These are phyloP conservation scores for Ganaspis sp. DNA, from an alignment of 1,140 invertebrate genomes.

Conservation along the genomic window DNA sequence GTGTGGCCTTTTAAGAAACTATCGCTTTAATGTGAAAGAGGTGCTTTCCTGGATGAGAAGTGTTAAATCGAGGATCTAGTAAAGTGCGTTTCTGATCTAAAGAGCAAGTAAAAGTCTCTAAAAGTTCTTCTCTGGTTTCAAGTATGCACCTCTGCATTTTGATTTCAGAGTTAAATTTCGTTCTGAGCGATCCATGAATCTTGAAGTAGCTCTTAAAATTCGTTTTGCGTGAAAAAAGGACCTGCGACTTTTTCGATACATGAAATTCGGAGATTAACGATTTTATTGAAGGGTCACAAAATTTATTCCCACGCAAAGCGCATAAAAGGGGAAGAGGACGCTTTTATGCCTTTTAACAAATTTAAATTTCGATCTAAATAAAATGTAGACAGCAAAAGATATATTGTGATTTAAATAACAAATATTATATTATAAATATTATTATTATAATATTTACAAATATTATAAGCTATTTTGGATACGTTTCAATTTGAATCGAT, in stretches of 20 bases:
- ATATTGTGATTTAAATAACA: too few relatives aligned
- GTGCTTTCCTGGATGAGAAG: neutral
- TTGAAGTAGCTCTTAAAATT: constrained; percentile 14
- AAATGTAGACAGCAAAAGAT: too few relatives aligned
- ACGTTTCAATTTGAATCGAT: too few relatives aligned
- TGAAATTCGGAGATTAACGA: constrained; percentile 3
- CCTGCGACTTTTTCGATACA: neutral
- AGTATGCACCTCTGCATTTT: constrained; percentile 10
- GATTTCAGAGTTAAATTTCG: constrained; percentile 20
- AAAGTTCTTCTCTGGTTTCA: constrained; percentile 19
- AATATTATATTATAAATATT: too few relatives aligned
- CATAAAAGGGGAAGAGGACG: neutral
- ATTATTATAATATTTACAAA: too few relatives aligned
- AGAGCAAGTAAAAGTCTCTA: constrained; percentile 25
- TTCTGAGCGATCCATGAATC: constrained; percentile 26
- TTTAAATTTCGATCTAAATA: too few relatives aligned
- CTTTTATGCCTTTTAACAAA: neutral
- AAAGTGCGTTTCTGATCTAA: constrained; percentile 21
- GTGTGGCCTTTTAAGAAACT: neutral
- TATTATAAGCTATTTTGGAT: too few relatives aligned
- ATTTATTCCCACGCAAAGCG: neutral
- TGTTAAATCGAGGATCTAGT: constrained; percentile 23
- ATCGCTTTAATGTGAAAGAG: constrained; percentile 9
- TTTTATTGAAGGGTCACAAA: constrained; percentile 3
- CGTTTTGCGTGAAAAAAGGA: neutral